Conservation (phyloP, 2,113 vertebrate species). For the Ursus arctos region DNA sequence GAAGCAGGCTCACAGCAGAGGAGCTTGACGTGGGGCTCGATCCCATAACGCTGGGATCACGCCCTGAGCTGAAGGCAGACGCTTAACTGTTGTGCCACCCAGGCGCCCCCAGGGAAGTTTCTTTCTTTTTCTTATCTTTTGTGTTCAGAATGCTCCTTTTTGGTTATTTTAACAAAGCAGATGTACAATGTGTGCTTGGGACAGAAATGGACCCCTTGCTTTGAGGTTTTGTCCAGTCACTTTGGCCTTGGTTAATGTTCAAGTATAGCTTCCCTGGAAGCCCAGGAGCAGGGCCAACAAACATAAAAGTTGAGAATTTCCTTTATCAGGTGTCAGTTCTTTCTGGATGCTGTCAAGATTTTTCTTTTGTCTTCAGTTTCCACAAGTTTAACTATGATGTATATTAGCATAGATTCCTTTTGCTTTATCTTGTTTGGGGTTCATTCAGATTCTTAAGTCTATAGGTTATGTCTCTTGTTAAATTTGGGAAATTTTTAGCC, state of each 20-base stretch:
- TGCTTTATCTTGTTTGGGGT: not conserved
- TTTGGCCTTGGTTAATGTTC: not conserved
- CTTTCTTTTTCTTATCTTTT: not conserved
- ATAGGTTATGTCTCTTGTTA: not conserved
- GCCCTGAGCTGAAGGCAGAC: too few species aligned
- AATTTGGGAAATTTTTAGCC: not conserved
- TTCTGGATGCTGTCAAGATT: not conserved
- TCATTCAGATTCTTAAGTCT: slow-evolving; percentile 4
- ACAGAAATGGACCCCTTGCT: not conserved
- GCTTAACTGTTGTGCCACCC: too few species aligned
- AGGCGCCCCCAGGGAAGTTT: not conserved
- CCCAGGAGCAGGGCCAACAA: not conserved
- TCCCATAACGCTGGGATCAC: too few species aligned
- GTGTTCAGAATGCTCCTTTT: not conserved
- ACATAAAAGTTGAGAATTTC: not conserved
- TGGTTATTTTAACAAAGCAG: not conserved
- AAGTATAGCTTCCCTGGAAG: not conserved
- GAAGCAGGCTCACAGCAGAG: too few species aligned
- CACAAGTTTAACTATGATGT: not conserved
- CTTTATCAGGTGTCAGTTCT: not conserved
- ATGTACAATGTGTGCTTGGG: not conserved
- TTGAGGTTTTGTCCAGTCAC: not conserved
- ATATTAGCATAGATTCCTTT: not conserved
- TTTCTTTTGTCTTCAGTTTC: slow-evolving; percentile 28
- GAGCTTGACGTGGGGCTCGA: too few species aligned